phyloP scores from a whole-genome alignment of 1,140 invertebrate species.

The Drosophila arizonae region DNA sequence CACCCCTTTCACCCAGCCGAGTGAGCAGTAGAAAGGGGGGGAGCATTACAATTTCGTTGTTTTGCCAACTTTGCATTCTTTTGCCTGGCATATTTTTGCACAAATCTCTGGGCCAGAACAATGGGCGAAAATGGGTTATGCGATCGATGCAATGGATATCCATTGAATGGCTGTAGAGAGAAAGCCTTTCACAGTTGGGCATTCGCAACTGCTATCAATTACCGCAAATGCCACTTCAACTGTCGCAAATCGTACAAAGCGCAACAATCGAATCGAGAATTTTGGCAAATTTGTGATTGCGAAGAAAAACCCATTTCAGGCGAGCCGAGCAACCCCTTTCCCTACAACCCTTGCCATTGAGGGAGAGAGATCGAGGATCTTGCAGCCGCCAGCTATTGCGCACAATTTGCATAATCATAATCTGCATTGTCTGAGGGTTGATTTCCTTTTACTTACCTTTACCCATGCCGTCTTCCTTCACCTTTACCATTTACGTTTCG shows the following conservation, averaged over 20 bases:
- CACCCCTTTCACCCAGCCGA: constrained; percentile 34
- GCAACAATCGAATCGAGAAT: constrained; percentile 39
- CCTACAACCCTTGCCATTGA: background rate
- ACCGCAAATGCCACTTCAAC: constrained; percentile 54
- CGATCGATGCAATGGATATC: constrained; percentile 3
- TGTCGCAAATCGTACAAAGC: constrained; percentile 46
- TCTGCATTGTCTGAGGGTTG: constrained; percentile 43
- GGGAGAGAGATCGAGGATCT: constrained; percentile 21
- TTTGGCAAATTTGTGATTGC: constrained; percentile 44
- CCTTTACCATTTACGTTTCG: constrained; percentile 1
- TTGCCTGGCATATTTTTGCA: constrained; percentile 40
- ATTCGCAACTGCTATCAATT: constrained; percentile 50
- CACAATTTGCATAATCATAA: constrained; percentile 48
- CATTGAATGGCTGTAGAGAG: background rate
- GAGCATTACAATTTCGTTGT: constrained; percentile 39
- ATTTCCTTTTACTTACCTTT: constrained; percentile 24
- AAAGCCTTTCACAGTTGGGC: constrained; percentile 3
- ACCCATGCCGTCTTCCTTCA: background rate
- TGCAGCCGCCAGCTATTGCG: constrained; percentile 29
- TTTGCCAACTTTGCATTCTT: constrained; percentile 52
- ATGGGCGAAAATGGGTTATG: background rate
- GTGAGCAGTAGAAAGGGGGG: constrained; percentile 5
- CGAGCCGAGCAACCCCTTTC: background rate
- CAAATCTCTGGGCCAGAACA: constrained; percentile 39
- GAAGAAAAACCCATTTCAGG: constrained; percentile 11